Base-by-base conservation (phyloP, 2,888 invertebrate genomes). In the Syrphus vitripennis region DNA sequence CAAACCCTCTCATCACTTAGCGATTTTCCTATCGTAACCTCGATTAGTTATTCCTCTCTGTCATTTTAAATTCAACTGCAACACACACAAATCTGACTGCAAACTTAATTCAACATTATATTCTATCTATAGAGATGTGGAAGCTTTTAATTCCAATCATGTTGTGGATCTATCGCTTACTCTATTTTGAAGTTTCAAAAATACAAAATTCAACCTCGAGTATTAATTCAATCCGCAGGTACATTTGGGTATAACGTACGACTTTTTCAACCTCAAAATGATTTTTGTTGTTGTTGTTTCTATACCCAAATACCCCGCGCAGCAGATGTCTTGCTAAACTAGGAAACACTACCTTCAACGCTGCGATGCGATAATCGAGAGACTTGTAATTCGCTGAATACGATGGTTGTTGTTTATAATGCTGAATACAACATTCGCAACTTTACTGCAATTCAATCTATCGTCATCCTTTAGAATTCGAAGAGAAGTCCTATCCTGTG, bases 351-450 rank as follows among this genome's bases (percentile, higher is more conserved):
- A 24, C 37, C 37, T 59, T 59, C 59, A 59, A 59, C 59, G 9
- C 37, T 34, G 24, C 34, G 37, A 59, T 59, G 24, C 59, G 24
- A 37, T 59, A 59, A 37, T 59, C 59, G 59, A 14, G 48, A 9
- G 14, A 37, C 34, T 59, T 59, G 19, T 59, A 59, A 59, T 37
- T 37, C 34, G 34, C n/a, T 37, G 24, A 37, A 37, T 34, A 16
- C n/a, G 53, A 16, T 29, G 7, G 59, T 24, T 59, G 59, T 34
- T 59, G 37, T 21, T 37, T 59, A 34, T 59, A 50, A 21, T 59
- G 59, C 37, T 37, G 59, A 59, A 37, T 59, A 59, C 59, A 59
- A 59, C 14, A 59, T 59, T 59, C 37, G 21, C 37, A 37, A 59
- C 34, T 40, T 29, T 57, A 40, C 37, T 37, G 37, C 59, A 37